Evolutionary conservation across 2,113 vertebrate species (phyloP).

Genomic region (Galeopterus variegatus): DNA sequence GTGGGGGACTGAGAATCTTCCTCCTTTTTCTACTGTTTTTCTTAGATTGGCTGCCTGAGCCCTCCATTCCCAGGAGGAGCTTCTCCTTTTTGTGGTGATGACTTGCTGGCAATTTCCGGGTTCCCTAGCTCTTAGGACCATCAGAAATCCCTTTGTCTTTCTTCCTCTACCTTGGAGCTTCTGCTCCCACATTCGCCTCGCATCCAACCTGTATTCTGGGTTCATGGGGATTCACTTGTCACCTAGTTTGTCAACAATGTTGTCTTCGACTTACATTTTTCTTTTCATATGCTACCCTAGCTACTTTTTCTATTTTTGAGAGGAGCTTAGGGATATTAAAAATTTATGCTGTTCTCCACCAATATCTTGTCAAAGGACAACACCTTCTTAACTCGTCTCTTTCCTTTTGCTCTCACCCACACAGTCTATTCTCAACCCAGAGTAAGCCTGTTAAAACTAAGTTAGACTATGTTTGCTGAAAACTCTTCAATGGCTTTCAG

Average conservation of each 20-base stretch:
- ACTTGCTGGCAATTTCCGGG: not conserved
- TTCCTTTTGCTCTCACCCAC: not conserved
- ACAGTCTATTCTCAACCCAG: not conserved
- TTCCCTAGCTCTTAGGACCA: not conserved
- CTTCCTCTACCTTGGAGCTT: not conserved
- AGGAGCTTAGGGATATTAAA: not conserved
- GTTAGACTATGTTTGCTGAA: not conserved
- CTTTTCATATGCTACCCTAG: not conserved
- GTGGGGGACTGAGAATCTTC: not conserved
- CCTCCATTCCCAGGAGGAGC: not conserved
- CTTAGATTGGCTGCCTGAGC: not conserved
- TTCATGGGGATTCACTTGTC: not conserved
- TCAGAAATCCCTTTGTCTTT: not conserved
- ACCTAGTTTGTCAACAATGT: not conserved
- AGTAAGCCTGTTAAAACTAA: not conserved
- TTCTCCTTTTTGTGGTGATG: not conserved
- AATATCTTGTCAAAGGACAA: not conserved
- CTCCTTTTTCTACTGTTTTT: not conserved
- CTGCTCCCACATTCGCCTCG: not conserved
- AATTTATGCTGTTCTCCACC: not conserved
- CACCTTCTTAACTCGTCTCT: not conserved
- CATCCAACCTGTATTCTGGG: not conserved
- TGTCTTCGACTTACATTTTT: not conserved
- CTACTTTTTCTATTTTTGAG: constrained; percentile 37
- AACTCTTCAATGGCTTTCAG: not conserved